Percentiles rank a stretch among this genome's conserved stretches.
phyloP scores from a whole-genome alignment of 2,797 vertebrate species.

The Cottoperca gobio region DNA sequence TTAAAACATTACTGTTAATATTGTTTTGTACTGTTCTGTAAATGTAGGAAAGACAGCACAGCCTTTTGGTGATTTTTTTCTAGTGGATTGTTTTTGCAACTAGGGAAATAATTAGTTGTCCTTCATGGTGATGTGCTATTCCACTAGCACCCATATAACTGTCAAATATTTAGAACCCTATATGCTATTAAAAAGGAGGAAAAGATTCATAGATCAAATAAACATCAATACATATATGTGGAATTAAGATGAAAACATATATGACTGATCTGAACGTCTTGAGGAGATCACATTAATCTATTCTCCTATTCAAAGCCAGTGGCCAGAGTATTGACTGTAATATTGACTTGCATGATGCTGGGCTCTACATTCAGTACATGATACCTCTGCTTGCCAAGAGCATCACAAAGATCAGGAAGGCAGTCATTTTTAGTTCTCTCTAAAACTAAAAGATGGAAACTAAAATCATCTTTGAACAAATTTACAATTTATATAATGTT shows the following conservation, averaged over 20 bases:
- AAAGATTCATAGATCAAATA: neutral
- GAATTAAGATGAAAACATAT: neutral
- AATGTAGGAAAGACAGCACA: neutral
- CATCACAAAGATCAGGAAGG: neutral
- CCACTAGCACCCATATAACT: neutral
- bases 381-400: neutral
- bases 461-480: neutral
- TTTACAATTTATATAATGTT: neutral
- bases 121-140: neutral
- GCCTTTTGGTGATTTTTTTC: neutral
- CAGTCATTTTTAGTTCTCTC: neutral
- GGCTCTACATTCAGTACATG: neutral
- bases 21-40: neutral
- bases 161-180: neutral
- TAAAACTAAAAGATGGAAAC: neutral
- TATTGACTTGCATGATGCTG: neutral
- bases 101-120: neutral
- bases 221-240: neutral
- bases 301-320: neutral
- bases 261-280: neutral
- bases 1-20: neutral
- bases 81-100: neutral
- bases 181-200: neutral
- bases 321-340: conserved; percentile 27
- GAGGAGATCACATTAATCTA: neutral